These are phyloP conservation scores for Limnodromus scolopaceus DNA, from an alignment of 2,797 vertebrate genomes.

Conservation along the genomic window DNA sequence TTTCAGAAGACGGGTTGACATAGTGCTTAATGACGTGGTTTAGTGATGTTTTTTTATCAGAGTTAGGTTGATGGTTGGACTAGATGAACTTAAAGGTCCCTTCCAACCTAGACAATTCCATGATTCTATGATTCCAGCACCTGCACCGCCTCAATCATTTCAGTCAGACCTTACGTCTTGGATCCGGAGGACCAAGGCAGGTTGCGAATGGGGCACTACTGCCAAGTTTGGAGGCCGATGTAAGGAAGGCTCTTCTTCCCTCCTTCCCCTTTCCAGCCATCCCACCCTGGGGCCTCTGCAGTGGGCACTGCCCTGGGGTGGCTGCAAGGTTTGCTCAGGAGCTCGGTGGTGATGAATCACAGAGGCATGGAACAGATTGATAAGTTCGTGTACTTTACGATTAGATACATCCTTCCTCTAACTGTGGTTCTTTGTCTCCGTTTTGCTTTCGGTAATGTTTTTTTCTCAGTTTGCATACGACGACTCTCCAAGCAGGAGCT, in stretches of 20 bases:
- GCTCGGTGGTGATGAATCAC: slow-evolving; percentile 61
- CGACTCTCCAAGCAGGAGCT: slow-evolving; percentile 15
- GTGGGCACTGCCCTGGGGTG: not conserved
- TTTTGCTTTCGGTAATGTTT: slow-evolving; percentile 45
- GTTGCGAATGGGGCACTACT: not conserved
- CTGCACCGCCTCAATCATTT: accelerated
- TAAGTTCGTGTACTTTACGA: slow-evolving; percentile 69
- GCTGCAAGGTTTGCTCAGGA: slow-evolving; percentile 58
- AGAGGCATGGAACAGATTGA: slow-evolving; percentile 56
- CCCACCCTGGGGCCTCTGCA: not conserved
- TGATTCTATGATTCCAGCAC: not conserved
- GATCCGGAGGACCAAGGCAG: accelerated
- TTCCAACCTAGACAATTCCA: no score
- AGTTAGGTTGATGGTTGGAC: no score
- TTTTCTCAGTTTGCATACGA: not conserved
- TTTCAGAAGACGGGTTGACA: no score
- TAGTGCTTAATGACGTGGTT: no score
- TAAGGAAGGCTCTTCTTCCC: not conserved
- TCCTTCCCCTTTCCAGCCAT: not conserved
- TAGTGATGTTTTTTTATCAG: no score
- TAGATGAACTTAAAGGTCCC: no score
- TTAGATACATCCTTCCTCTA: slow-evolving; percentile 69
- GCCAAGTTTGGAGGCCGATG: not conserved
- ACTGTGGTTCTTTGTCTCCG: slow-evolving; percentile 64
- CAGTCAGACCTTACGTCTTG: not conserved